A percentile compares a stretch with the other conserved stretches of the same genome.
These are phyloP conservation scores for Eumeta japonica DNA, from an alignment of 1,140 invertebrate species.

Conservation along the genomic window DNA sequence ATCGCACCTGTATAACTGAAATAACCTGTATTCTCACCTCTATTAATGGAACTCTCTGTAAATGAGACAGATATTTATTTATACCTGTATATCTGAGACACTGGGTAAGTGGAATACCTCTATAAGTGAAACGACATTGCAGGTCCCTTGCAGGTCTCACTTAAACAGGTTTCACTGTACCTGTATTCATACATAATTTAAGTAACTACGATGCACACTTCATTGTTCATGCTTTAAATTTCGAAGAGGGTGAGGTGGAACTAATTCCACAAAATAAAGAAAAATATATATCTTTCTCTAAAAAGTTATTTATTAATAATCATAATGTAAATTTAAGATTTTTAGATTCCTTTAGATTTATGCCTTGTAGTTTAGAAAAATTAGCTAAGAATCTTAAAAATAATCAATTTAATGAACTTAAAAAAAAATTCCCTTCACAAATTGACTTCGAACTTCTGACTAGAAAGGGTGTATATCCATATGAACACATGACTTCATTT, in stretches of 20 bases:
- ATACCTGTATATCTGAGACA: no score
- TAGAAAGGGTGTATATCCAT: constrained; percentile 14
- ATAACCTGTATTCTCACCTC: no score
- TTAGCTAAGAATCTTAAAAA: constrained; percentile 15
- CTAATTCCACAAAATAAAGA: constrained; percentile 20
- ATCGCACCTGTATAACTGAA: no score
- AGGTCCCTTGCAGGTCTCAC: no score
- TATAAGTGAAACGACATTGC: no score
- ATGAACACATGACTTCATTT: constrained; percentile 12
- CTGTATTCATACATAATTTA: constrained; percentile 14
- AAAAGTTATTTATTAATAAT: constrained; percentile 13
- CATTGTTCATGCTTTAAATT: no score
- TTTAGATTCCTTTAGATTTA: constrained; percentile 18
- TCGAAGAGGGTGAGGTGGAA: constrained; percentile 10
- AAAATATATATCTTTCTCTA: constrained; percentile 21
- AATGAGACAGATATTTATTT: no score
- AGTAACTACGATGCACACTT: no score
- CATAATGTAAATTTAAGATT: no score
- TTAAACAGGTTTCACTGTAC: no score
- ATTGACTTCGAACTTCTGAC: constrained; percentile 11
- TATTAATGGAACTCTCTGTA: no score
- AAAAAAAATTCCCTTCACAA: constrained; percentile 7
- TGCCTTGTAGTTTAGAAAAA: constrained; percentile 12
- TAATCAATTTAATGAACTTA: constrained; percentile 11
- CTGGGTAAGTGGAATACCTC: no score